These are phyloP conservation scores for Spongilla lacustris DNA, from an alignment of 37 sponge, comb jelly and placozoan genomes.

Conservation along the genomic window DNA sequence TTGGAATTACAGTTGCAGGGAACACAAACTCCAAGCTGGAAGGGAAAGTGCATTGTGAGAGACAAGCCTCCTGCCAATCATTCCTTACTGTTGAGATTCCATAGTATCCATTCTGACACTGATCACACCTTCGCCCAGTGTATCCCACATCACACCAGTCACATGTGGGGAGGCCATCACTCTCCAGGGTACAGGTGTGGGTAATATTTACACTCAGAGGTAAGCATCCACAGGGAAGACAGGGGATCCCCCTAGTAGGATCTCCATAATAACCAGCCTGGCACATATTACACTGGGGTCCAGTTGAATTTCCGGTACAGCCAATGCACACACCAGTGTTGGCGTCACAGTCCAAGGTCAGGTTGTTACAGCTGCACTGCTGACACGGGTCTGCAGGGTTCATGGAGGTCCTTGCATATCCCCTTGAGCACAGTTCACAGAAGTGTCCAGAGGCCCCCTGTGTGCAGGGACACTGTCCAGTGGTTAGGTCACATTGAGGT, in stretches of 20 bases:
- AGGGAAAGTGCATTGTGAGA: background rate
- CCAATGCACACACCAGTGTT: slow-evolving; percentile 67
- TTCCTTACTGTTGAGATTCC: slow-evolving; percentile 68
- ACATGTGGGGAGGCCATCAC: slow-evolving; percentile 70
- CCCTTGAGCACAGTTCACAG: slow-evolving; percentile 77
- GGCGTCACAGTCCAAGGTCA: slow-evolving; percentile 69
- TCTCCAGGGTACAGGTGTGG: slow-evolving; percentile 65
- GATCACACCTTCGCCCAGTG: slow-evolving; percentile 85
- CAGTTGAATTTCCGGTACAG: slow-evolving; percentile 74
- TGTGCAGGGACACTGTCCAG: slow-evolving; percentile 39
- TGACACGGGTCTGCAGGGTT: slow-evolving; percentile 47
- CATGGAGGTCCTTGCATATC: slow-evolving; percentile 60
- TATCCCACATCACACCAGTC: slow-evolving; percentile 66
- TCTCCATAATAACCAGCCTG: slow-evolving; percentile 72
- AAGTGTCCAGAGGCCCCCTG: slow-evolving; percentile 53
- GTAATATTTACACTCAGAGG: slow-evolving; percentile 40
- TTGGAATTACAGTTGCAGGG: slow-evolving; percentile 77
- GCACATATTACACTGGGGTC: slow-evolving; percentile 74
- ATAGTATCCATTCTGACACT: slow-evolving; percentile 86
- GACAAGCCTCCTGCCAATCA: background rate
- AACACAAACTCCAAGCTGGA: slow-evolving; percentile 40
- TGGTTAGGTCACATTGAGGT: background rate
- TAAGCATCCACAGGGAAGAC: slow-evolving; percentile 86
- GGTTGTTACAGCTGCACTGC: slow-evolving; percentile 81
- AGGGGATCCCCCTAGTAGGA: slow-evolving; percentile 58